A percentile compares a stretch with the other conserved stretches of the same genome.
phyloP scores from a whole-genome alignment of 2,113 vertebrate species.

The Anguilla rostrata region DNA sequence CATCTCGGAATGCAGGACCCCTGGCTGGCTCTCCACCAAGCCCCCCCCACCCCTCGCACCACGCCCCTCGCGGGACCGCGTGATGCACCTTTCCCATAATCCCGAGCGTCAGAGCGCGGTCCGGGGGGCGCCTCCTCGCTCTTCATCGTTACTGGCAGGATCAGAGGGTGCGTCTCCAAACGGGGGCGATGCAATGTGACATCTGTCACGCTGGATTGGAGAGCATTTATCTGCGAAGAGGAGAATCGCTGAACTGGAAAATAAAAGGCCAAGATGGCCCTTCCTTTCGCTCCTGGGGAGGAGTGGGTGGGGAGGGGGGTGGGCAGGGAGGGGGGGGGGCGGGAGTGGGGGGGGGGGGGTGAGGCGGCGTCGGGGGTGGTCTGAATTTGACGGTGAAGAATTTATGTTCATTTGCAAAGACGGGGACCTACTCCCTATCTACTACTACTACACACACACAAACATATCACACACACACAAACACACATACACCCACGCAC shows the following conservation, averaged over 20 bases:
- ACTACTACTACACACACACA: too few relatives aligned
- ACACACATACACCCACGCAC: too few relatives aligned
- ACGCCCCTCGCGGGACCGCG: constrained; percentile 42
- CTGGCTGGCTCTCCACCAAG: constrained; percentile 42
- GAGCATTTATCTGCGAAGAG: constrained; percentile 72
- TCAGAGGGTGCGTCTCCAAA: constrained; percentile 74
- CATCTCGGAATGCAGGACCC: constrained; percentile 23
- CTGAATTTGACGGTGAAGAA: constrained; percentile 44
- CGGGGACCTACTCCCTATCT: not conserved
- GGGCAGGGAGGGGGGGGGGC: constrained; percentile 42
- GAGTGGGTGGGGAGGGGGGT: constrained; percentile 43
- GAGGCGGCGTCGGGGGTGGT: constrained; percentile 31
- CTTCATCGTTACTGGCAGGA: constrained; percentile 76
- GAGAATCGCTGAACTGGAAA: constrained; percentile 77
- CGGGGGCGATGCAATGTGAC: constrained; percentile 72
- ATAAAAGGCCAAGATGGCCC: constrained; percentile 73
- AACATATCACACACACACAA: too few relatives aligned
- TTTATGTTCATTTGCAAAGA: constrained; percentile 38
- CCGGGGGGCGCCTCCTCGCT: constrained; percentile 47
- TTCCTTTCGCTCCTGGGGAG: constrained; percentile 58
- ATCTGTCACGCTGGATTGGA: constrained; percentile 72
- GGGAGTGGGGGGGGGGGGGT: constrained; percentile 44
- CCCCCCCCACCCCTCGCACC: too few relatives aligned
- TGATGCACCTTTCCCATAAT: constrained; percentile 72
- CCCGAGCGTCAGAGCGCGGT: constrained; percentile 59